Conservation (phyloP, 2,888 invertebrate genomes). For the Smittia sp. region DNA sequence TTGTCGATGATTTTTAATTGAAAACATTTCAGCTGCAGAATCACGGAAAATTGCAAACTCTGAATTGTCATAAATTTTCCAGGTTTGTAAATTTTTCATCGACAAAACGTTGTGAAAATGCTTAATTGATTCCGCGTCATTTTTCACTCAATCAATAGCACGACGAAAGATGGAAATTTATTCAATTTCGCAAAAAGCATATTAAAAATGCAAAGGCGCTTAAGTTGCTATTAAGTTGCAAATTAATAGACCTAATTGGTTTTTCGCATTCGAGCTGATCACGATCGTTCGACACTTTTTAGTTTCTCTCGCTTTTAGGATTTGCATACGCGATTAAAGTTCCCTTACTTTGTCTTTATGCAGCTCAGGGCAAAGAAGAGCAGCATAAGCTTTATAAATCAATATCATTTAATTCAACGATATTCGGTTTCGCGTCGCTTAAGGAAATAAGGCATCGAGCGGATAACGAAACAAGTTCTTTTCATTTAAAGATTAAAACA, state of each 20-base stretch:
- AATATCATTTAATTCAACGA: slow-evolving; percentile 18
- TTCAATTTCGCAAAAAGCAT: neutral
- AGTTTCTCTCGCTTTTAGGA: slow-evolving; percentile 12
- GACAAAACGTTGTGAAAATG: neutral
- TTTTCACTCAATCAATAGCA: neutral
- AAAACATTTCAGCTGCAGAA: neutral
- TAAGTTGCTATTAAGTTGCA: slow-evolving; percentile 31
- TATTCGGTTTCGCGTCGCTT: neutral
- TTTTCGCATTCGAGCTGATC: slow-evolving; percentile 13
- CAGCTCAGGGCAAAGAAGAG: neutral
- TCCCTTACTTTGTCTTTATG: neutral
- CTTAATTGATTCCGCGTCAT: neutral
- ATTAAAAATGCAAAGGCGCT: slow-evolving; percentile 39
- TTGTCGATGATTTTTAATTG: neutral
- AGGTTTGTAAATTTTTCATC: neutral
- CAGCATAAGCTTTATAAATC: slow-evolving; percentile 13
- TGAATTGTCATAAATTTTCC: neutral
- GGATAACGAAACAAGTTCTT: slow-evolving; percentile 33
- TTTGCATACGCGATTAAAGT: slow-evolving; percentile 21
- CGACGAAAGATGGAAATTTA: neutral
- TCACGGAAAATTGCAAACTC: neutral
- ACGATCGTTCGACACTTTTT: neutral
- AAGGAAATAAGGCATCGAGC: neutral
- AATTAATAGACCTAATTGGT: slow-evolving; percentile 37
- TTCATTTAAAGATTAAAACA: slow-evolving; percentile 22